Conservation (phyloP, 2,113 vertebrate species). For the Syrrhaptes paradoxus region DNA sequence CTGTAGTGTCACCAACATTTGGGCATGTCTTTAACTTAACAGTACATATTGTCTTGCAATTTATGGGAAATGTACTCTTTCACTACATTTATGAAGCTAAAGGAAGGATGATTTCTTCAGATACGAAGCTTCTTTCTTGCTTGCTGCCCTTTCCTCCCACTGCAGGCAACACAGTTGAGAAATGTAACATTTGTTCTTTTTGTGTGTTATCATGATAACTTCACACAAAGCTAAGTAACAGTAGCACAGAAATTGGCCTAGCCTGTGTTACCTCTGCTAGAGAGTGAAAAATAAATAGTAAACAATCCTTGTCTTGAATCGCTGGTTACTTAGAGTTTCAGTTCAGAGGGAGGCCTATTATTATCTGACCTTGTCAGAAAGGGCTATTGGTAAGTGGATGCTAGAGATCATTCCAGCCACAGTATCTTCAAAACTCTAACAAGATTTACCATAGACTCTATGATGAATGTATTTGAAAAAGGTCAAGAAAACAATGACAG, state of each 20-base stretch:
- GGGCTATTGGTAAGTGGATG: slow-evolving; percentile 50
- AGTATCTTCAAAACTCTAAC: slow-evolving; percentile 50
- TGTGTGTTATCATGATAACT: not conserved
- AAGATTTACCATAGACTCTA: slow-evolving; percentile 58
- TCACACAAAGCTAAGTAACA: not conserved
- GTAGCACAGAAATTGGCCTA: not conserved
- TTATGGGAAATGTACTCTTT: not conserved
- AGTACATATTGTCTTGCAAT: not conserved
- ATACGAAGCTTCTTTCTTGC: not conserved
- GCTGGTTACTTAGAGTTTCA: slow-evolving; percentile 6
- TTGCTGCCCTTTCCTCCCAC: not conserved
- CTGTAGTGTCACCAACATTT: not conserved
- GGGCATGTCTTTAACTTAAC: not conserved
- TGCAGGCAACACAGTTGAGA: not conserved
- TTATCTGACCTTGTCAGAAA: slow-evolving; percentile 46
- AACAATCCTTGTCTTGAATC: not conserved
- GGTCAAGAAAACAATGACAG: slow-evolving; percentile 71
- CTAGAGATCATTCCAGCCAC: slow-evolving; percentile 51
- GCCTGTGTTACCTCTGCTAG: not conserved
- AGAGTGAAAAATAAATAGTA: not conserved
- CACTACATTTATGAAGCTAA: not conserved
- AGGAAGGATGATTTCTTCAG: not conserved
- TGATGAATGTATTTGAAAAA: slow-evolving; percentile 74
- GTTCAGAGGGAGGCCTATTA: slow-evolving; percentile 58
- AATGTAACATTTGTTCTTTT: not conserved